Percentiles rank a stretch among this genome's conserved stretches.
phyloP scores from a whole-genome alignment of 2,888 invertebrate species.

The Drosophila macrospina region DNA sequence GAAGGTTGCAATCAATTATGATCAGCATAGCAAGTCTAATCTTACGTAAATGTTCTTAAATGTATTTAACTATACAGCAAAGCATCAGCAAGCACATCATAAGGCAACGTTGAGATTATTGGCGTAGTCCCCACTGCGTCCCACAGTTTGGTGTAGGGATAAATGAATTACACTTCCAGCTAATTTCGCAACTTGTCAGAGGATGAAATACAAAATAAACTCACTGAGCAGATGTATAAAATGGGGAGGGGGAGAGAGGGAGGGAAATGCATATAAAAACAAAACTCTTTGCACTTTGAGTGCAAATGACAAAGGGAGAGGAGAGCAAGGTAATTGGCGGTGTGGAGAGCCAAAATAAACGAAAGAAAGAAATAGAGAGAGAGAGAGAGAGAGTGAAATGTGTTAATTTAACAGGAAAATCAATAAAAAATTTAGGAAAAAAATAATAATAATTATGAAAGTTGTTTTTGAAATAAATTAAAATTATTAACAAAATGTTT shows the following conservation, averaged over 20 bases:
- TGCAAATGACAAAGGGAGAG: constrained; percentile 65
- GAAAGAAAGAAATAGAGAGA: constrained; percentile 12
- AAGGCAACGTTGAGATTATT: constrained; percentile 15
- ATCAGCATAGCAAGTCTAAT: background rate
- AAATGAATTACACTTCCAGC: constrained; percentile 21
- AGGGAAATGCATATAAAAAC: constrained; percentile 35
- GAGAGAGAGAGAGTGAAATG: constrained; percentile 18
- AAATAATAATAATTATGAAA: constrained; percentile 6
- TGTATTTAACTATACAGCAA: background rate
- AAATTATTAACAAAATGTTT: constrained; percentile 20
- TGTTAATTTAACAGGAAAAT: constrained; percentile 41
- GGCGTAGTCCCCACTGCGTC: background rate
- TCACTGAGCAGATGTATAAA: constrained; percentile 16
- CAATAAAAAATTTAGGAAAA: constrained; percentile 43
- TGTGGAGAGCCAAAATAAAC: constrained; percentile 12
- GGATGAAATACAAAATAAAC: constrained; percentile 3
- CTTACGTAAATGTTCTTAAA: background rate
- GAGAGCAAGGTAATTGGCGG: constrained; percentile 29
- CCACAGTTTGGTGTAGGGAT: background rate
- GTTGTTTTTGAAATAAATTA: constrained; percentile 4
- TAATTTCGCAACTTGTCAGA: constrained; percentile 43
- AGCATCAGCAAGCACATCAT: constrained; percentile 11
- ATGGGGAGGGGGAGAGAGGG: too few species aligned
- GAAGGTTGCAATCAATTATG: background rate
- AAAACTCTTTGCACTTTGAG: constrained; percentile 54